These are phyloP conservation scores for Helicoverpa zea DNA, from an alignment of 1,140 invertebrate species.

Conservation along the genomic window DNA sequence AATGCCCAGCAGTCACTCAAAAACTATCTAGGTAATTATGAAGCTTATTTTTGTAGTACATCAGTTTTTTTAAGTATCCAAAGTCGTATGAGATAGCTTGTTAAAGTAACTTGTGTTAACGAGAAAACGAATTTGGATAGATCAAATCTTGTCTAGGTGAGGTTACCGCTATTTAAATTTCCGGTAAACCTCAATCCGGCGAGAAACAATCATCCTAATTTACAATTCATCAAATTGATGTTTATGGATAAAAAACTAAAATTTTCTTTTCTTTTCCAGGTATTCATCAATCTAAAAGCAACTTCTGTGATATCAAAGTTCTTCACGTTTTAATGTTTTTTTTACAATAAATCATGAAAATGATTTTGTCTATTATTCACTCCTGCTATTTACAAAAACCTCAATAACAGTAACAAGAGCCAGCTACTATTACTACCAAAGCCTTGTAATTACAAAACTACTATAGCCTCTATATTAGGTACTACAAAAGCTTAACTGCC, in stretches of 20 bases:
- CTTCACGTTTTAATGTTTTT: no score
- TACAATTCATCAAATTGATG: neutral
- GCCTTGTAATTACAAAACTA: no score
- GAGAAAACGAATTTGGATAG: conserved; percentile 76
- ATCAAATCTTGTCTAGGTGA: conserved; percentile 82
- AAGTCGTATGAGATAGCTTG: conserved; percentile 56
- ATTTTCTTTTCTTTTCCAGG: conserved; percentile 50
- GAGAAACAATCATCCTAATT: conserved; percentile 66
- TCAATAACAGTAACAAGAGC: no score
- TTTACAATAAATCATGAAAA: no score
- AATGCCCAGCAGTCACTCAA: no score
- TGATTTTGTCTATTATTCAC: no score
- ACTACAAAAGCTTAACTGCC: no score
- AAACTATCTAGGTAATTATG: conserved; percentile 49
- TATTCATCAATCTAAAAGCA: neutral
- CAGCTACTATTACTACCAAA: no score
- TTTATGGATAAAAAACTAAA: no score
- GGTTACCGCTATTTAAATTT: conserved; percentile 78
- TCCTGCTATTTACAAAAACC: no score
- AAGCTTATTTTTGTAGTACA: neutral
- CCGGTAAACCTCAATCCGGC: conserved; percentile 83
- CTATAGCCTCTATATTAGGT: no score
- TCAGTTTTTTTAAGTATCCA: conserved; percentile 19
- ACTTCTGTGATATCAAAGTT: no score
- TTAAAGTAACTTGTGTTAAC: conserved; percentile 69